Base-by-base conservation (phyloP, 2,113 vertebrate genomes). In the Eublepharis macularius region DNA sequence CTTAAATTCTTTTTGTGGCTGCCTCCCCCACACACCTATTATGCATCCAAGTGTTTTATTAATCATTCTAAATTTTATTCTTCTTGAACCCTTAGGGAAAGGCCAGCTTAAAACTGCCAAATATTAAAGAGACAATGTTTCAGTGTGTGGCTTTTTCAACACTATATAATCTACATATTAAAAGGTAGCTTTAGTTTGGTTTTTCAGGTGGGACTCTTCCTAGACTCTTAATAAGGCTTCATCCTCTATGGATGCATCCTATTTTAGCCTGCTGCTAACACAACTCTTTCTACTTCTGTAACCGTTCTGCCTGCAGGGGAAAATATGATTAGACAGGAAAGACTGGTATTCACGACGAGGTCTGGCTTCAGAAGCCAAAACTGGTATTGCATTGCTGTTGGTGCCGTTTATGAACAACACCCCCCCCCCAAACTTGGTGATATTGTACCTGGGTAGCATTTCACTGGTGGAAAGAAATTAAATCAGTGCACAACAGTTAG, bases 401-500 rank as follows among this genome's bases (percentile, higher is more conserved):
- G 94, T 96, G 86, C 95, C 19, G 96, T 96, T 93, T 94, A 90
- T 91, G 95, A 95, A 96, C 95, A 96, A 87, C 94, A 7, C 82
- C 89, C 86, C 88, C 94, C 74, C 86, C 88, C 94, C 74, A 86
- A 95, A 95, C 63, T 83, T 12, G 17, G 92, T 86, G 92, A 96
- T 93, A 94, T 94, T 92, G 84, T 94, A 90, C 94, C 92, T 97
- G 94, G 96, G 95, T 93, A 92, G 88, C 84, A 94, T 95, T 95
- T 96, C 92, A 83, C 91, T 91, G 94, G 92, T 78, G 91, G 94
- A 94, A 95, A 94, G 96, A 98, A 98, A 98, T 98, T 97, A 97
- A 98, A 98, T 98, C 97, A 97, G 90, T 89, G 95, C 90, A 95
- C 92, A 94, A 95, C 96, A 97, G 96, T 95, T 96, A 92, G 96